Base-by-base conservation (phyloP, 2,113 vertebrate species). In the Dendropsophus ebraccatus region DNA sequence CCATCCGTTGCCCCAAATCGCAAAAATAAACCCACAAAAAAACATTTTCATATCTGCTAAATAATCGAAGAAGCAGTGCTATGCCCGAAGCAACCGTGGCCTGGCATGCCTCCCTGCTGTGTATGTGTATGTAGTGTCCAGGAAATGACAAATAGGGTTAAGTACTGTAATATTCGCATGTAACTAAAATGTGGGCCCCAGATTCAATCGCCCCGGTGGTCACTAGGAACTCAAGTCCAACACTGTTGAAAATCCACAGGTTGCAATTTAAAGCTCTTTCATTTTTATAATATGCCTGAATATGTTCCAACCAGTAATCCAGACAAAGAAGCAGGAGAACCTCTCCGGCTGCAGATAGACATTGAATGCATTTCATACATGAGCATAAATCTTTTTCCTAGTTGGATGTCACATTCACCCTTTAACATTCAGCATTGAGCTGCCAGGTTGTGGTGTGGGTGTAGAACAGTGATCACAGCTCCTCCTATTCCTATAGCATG, bases 401-500 rank as follows among this genome's bases (percentile, higher is more conserved):
- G 25, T 49, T 49, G 52, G 72, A 84, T 84, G n/a, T 84, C 47
- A 76, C 28, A 84, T 32, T 37, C 65, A 72, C 35, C 81, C 81
- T 83, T 83, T 70, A 76, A 23, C 23, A 58, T 75, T 41, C 49
- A 28, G 21, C n/a, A 62, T n/a, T 35, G 83, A 49, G 62, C 19
- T 65, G 25, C 35, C 56, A 84, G 72, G 58, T 76, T 84, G 23
- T 72, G 23, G 52, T 60, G 50, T 76, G 83, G 83, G 72, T 76
- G 83, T 76, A 76, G 28, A 79, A 47, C 77, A 81, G 65, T 37
- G 65, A 72, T 60, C 19, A 25, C 62, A 73, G 84, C 84, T 80
- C 84, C 84, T 86, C 84, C 84, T 81, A 70, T 86, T 80, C 37
- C 84, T 58, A 80, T 80, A 86, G n/a, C 62, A 80, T 56, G 77